Percentiles rank a stretch among this genome's conserved stretches.
These are phyloP conservation scores for Drosophila sulfurigaster DNA, from an alignment of 1,140 invertebrate genomes.

Conservation along the genomic window DNA sequence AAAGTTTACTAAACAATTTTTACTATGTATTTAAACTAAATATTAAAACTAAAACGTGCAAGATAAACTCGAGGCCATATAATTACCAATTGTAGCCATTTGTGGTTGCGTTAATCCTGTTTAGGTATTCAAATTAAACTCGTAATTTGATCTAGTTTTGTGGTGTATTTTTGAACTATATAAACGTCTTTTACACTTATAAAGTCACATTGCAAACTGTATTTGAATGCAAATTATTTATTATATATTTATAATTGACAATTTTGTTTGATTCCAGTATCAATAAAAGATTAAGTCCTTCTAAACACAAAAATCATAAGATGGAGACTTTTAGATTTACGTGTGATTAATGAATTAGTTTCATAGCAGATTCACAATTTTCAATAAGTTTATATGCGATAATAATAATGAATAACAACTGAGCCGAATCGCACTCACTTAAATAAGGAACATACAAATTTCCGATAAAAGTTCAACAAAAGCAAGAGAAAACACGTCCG, in stretches of 20 bases:
- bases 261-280: too few relatives aligned
- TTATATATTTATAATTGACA: too few relatives aligned
- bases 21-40: too few relatives aligned
- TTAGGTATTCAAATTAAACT: constrained; percentile 49
- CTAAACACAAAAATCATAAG: too few relatives aligned
- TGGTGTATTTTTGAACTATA: constrained; percentile 11
- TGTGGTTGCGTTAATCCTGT: constrained; percentile 23
- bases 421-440: constrained; percentile 35
- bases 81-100: constrained; percentile 77
- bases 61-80: not conserved
- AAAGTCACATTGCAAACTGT: constrained; percentile 71
- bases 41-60: too few relatives aligned
- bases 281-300: too few relatives aligned
- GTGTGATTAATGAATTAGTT: not conserved
- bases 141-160: constrained; percentile 27
- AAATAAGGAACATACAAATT: constrained; percentile 59
- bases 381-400: not conserved
- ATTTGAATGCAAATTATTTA: too few relatives aligned
- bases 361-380: constrained; percentile 18
- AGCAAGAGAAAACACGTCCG: constrained; percentile 59
- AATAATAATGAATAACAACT: not conserved
- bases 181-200: constrained; percentile 55
- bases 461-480: constrained; percentile 67
- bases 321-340: too few relatives aligned
- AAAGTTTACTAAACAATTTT: too few relatives aligned